Percentiles rank a stretch among this genome's conserved stretches.
These are phyloP conservation scores for Tenualosa thibaudeaui DNA, from an alignment of 2,797 vertebrate species.

Conservation along the genomic window DNA sequence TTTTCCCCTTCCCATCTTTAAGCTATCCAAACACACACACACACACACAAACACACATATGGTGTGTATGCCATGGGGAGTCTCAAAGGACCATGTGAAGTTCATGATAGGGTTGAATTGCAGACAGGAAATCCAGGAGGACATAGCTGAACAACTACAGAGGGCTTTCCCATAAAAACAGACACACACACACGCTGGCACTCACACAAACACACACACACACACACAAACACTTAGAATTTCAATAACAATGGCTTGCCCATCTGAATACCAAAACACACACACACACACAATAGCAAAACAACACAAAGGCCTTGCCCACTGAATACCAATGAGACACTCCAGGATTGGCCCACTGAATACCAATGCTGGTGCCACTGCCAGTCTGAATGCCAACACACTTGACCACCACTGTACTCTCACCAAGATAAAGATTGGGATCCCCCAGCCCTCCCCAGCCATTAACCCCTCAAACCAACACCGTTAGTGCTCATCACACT, in stretches of 20 bases:
- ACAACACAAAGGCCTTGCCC: neutral
- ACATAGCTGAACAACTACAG: neutral
- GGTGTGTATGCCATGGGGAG: neutral
- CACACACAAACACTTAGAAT: neutral
- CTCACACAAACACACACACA: neutral
- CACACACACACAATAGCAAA: neutral
- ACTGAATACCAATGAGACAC: neutral
- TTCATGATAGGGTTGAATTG: neutral
- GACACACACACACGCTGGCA: neutral
- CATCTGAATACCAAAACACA: neutral
- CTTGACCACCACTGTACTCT: neutral
- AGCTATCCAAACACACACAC: too few species aligned
- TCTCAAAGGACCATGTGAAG: neutral
- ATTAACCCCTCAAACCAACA: too few species aligned
- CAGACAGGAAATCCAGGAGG: neutral
- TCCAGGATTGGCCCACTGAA: neutral
- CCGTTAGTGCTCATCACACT: too few species aligned
- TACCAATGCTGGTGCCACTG: neutral
- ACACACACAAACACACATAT: too few species aligned
- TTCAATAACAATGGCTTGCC: neutral
- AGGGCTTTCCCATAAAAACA: neutral
- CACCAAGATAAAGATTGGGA: neutral
- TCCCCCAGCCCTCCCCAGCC: neutral
- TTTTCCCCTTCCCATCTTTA: neutral
- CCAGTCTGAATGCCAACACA: neutral